These are phyloP conservation scores for Zingel zingel DNA, from an alignment of 2,113 vertebrate species.

Conservation along the genomic window DNA sequence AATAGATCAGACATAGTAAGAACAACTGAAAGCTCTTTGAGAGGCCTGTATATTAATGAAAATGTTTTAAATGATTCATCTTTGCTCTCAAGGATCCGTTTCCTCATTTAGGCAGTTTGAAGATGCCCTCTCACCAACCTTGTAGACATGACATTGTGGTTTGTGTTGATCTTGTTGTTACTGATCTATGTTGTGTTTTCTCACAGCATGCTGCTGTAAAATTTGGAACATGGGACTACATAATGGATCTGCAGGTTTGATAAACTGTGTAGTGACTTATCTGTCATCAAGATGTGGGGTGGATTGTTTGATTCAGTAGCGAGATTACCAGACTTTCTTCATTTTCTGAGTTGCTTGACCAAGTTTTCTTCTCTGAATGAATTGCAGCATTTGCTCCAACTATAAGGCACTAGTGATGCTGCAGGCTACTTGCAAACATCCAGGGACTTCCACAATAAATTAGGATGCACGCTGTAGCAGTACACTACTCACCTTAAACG, in stretches of 20 bases:
- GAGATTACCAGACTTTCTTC: slow-evolving; percentile 7
- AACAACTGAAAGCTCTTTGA: background rate
- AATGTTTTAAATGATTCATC: background rate
- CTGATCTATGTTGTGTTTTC: background rate
- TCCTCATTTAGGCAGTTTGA: background rate
- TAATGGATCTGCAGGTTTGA: background rate
- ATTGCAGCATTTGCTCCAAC: slow-evolving; percentile 31
- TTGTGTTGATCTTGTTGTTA: background rate
- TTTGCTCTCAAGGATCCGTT: background rate
- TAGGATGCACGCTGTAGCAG: slow-evolving; percentile 48
- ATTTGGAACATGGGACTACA: background rate
- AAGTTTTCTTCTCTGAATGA: slow-evolving; percentile 32
- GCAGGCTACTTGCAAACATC: slow-evolving; percentile 49
- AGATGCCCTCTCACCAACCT: background rate
- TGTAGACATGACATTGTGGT: background rate
- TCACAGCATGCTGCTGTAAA: background rate
- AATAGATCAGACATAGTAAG: background rate
- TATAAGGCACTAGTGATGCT: slow-evolving; percentile 21
- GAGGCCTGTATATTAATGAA: background rate
- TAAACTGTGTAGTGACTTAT: background rate
- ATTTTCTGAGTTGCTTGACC: slow-evolving; percentile 1
- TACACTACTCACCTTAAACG: slow-evolving; percentile 59
- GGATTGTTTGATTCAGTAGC: slow-evolving; percentile 4
- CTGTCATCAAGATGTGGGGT: background rate
- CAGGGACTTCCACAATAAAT: slow-evolving; percentile 51